Percentiles rank a stretch among this genome's conserved stretches.
These are phyloP conservation scores for Oryzias javanicus DNA, from an alignment of 2,113 vertebrate species.

Conservation along the genomic window DNA sequence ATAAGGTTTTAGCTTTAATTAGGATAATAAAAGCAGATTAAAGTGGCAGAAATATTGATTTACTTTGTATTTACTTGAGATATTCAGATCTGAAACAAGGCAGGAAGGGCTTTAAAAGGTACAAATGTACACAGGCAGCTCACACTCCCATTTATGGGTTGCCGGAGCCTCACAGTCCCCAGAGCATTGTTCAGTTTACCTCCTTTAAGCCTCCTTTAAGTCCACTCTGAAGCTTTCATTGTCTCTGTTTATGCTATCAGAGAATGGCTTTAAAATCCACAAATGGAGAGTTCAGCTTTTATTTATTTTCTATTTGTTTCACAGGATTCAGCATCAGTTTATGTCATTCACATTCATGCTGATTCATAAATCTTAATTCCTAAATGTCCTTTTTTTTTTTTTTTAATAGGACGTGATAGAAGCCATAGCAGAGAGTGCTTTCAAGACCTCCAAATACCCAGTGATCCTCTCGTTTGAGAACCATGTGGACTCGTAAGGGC, in stretches of 20 bases:
- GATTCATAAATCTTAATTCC: background rate
- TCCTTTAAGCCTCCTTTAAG: background rate
- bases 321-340: background rate
- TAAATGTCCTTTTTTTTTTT: slow-evolving; percentile 18
- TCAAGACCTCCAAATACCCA: slow-evolving; percentile 95
- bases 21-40: background rate
- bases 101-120: slow-evolving; percentile 1
- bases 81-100: background rate
- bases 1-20: too few relatives aligned
- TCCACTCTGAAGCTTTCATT: slow-evolving; percentile 12
- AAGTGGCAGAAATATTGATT: background rate
- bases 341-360: background rate
- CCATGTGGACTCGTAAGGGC: slow-evolving; percentile 95
- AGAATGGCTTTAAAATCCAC: background rate
- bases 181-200: slow-evolving; percentile 34
- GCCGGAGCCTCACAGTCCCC: slow-evolving; percentile 23
- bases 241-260: slow-evolving; percentile 1
- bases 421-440: slow-evolving; percentile 95
- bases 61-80: background rate
- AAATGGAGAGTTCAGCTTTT: background rate
- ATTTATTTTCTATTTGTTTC: background rate
- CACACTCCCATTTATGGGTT: slow-evolving; percentile 69
- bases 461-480: slow-evolving; percentile 97
- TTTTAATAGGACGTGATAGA: slow-evolving; percentile 91
- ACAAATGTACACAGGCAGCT: slow-evolving; percentile 12